Evolutionary conservation across 2,797 vertebrate species (phyloP).

Genomic region (Protonibea diacanthus): DNA sequence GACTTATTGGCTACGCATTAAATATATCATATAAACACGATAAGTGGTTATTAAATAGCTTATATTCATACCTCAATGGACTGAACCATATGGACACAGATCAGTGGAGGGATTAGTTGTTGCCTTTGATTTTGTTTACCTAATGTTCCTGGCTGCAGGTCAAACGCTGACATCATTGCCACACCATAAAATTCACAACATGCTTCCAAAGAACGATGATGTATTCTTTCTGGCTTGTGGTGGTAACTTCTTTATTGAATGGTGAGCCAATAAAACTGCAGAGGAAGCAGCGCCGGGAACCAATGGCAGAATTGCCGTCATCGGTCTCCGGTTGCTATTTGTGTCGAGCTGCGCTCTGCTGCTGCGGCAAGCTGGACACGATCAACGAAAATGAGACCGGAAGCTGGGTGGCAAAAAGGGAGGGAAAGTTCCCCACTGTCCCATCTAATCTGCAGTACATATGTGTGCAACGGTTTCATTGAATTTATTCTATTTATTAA

Average conservation of each 20-base stretch:
- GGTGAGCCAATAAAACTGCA: conserved; percentile 55
- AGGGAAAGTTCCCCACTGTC: neutral
- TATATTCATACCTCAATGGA: neutral
- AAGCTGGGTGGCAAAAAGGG: neutral
- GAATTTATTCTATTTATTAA: neutral
- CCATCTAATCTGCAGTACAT: neutral
- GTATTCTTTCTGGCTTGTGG: conserved; percentile 38
- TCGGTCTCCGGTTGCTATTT: conserved; percentile 46
- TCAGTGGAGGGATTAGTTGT: neutral
- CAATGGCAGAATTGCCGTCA: conserved; percentile 52
- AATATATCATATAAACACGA: neutral
- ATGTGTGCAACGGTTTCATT: neutral
- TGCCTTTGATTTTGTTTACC: conserved; percentile 26
- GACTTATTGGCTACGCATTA: neutral
- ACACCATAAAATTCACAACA: conserved; percentile 48
- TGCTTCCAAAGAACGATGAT: conserved; percentile 39
- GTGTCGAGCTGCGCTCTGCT: conserved; percentile 18
- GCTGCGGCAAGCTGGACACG: conserved; percentile 31
- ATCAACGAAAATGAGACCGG: neutral
- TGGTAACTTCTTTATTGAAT: conserved; percentile 30
- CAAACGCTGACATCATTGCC: conserved; percentile 62
- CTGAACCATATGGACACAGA: neutral
- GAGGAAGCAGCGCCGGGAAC: conserved; percentile 31
- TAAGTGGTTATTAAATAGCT: neutral
- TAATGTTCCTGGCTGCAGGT: neutral